Percentiles rank a stretch among this genome's conserved stretches.
phyloP scores from a whole-genome alignment of 2,797 vertebrate genomes.

The Lycodopsis pacificus region DNA sequence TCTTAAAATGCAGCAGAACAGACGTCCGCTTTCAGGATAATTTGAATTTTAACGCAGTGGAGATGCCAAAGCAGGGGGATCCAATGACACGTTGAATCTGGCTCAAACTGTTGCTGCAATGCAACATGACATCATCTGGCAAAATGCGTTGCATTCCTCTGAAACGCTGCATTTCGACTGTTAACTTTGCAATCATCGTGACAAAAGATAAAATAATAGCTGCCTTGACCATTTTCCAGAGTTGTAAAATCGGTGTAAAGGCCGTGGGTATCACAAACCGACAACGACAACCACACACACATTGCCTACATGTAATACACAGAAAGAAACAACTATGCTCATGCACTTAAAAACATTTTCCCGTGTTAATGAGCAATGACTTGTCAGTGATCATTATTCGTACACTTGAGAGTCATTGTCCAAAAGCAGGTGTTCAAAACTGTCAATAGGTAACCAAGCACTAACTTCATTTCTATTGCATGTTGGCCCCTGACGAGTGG shows the following conservation, averaged over 20 bases:
- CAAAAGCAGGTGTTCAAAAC: background rate
- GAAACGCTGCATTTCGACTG: background rate
- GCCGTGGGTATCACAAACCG: too few relatives aligned
- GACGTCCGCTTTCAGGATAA: background rate
- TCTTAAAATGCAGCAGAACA: slow-evolving; percentile 14
- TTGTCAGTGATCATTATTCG: slow-evolving; percentile 1
- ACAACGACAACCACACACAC: background rate
- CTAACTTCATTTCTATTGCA: background rate
- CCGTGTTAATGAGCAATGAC: background rate
- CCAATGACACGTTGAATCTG: background rate
- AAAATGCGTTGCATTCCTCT: background rate
- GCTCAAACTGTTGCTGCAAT: slow-evolving; percentile 9
- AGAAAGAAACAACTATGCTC: background rate
- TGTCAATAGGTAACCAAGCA: background rate
- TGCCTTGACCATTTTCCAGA: background rate
- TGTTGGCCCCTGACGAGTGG: background rate
- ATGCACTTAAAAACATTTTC: background rate
- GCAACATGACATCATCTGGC: background rate
- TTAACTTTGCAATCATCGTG: background rate
- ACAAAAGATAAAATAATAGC: background rate
- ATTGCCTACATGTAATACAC: background rate
- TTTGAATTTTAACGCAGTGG: background rate
- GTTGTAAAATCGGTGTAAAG: background rate
- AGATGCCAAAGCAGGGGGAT: background rate
- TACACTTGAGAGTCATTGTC: background rate